Evolutionary conservation across 92 coral and sea anemone species (phyloP), one percentile per base, ranked within the genome.

Genomic region (Palythoa heliodiscus): DNA sequence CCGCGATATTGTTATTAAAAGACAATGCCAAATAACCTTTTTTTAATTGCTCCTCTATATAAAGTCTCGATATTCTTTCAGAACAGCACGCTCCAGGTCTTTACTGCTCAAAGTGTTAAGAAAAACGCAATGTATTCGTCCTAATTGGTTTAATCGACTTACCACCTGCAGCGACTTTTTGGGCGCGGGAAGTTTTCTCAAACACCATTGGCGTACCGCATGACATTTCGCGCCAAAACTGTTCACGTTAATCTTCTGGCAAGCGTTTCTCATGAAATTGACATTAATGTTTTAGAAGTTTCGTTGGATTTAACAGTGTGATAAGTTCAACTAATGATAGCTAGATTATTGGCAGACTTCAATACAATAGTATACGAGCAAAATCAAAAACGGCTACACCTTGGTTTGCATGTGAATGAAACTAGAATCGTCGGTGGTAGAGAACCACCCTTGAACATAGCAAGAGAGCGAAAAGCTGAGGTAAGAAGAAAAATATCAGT

Each of bases 141-240:
- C 67, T 52, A 64, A 55, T 54, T 54, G 67, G 81, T 23, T 69
- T 16, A 76, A 53, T 25, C 1, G 12, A 7, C 38, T 14, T 35
- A 76, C 81, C 81, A 76, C 81, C 81, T 37, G 81, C 53, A 54
- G 47, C 39, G 81, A 72, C 5, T 76, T 76, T 76, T 19, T 52
- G 81, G 24, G 60, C 60, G 81, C 81, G 81, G 47, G 81, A 76
- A 76, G 68, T 23, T 76, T 54, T 76, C 25, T 52, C 14, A 16
- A 76, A 76, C 81, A 54, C 52, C 81, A 25, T 35, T 50, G 81
- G 66, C 23, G 81, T 29, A 54, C 66, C 64, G 52, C 79, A 24
- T 15, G 38, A 25, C 5, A 53, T 76, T 76, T 76, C 81, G 81
- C 81, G 81, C 81, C 81, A 76, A 76, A 53, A n/a, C 23, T 76